A percentile compares a stretch with the other conserved stretches of the same genome.
phyloP scores from a whole-genome alignment of 2,113 vertebrate species.

The Carassius carassius region DNA sequence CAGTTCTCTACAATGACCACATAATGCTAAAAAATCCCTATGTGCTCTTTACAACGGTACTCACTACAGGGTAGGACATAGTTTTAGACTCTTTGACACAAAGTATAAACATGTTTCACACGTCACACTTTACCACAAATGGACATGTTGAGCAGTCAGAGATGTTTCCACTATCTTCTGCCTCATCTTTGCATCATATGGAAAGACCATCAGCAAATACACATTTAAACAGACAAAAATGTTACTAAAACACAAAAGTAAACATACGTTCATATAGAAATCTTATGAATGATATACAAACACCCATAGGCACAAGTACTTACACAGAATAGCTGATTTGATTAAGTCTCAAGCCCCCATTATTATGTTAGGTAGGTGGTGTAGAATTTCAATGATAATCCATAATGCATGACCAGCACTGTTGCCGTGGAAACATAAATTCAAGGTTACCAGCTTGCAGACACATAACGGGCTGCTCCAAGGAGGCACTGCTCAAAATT shows the following conservation, averaged over 20 bases:
- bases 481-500: slow-evolving; percentile 88
- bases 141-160: neutral
- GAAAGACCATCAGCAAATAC: slow-evolving; percentile 3
- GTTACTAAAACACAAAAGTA: slow-evolving; percentile 24
- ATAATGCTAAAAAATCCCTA: neutral
- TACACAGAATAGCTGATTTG: slow-evolving; percentile 89
- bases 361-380: slow-evolving; percentile 93
- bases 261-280: slow-evolving; percentile 25
- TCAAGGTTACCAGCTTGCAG: slow-evolving; percentile 92
- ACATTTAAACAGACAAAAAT: slow-evolving; percentile 14
- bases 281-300: slow-evolving; percentile 43
- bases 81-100: neutral
- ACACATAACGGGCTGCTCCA: slow-evolving; percentile 88
- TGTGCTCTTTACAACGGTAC: neutral
- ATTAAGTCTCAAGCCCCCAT: slow-evolving; percentile 90
- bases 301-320: slow-evolving; percentile 46
- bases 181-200: neutral
- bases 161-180: neutral
- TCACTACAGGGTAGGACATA: neutral
- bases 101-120: neutral
- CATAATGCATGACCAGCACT: slow-evolving; percentile 94
- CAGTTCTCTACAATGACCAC: neutral
- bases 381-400: slow-evolving; percentile 97
- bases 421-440: slow-evolving; percentile 93
- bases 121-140: neutral